Percentiles rank a stretch among this genome's conserved stretches.
These are phyloP conservation scores for Ochropleura plecta DNA, from an alignment of 2,888 invertebrate species.

Conservation along the genomic window DNA sequence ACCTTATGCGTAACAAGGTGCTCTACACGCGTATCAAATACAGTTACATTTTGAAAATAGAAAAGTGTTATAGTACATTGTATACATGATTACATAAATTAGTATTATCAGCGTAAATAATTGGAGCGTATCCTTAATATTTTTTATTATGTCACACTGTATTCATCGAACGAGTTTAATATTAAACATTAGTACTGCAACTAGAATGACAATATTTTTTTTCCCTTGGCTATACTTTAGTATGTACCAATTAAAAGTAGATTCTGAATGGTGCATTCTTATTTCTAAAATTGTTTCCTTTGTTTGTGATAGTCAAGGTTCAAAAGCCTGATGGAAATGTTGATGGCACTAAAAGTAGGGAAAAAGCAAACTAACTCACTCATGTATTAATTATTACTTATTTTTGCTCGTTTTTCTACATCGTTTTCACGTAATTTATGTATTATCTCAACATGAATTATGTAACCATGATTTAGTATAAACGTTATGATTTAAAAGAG, in stretches of 20 bases:
- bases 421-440: no score
- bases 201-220: neutral
- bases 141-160: constrained; percentile 42
- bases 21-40: constrained; percentile 27
- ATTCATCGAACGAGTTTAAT: constrained; percentile 10
- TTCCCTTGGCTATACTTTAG: no score
- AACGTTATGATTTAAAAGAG: no score
- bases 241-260: neutral
- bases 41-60: constrained; percentile 20
- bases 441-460: no score
- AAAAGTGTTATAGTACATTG: constrained; percentile 13
- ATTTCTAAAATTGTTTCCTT: neutral
- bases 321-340: neutral
- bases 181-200: neutral
- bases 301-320: neutral
- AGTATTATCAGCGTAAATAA: constrained; percentile 54
- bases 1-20: constrained; percentile 9
- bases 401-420: no score
- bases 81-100: constrained; percentile 44
- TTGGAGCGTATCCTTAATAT: constrained; percentile 22
- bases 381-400: no score
- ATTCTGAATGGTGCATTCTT: neutral
- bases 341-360: no score
- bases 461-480: no score
- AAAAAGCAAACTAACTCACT: no score